Conservation (phyloP, 2,797 vertebrate genomes). For the Mastacembelus armatus region DNA sequence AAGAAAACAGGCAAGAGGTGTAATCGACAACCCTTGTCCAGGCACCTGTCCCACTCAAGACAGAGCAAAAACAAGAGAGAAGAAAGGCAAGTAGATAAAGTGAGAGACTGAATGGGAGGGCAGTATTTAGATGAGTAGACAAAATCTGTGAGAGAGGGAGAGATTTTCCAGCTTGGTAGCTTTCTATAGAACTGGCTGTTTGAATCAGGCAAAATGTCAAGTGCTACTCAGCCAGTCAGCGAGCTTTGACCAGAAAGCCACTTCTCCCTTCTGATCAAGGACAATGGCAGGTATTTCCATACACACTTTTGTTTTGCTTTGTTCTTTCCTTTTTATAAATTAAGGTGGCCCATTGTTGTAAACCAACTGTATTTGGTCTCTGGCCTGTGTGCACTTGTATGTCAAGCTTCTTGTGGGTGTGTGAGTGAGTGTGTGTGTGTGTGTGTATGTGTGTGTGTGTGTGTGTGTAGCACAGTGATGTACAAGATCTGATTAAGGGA, state of each 20-base stretch:
- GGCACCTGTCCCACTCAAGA: conserved; percentile 55
- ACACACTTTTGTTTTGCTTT: conserved; percentile 64
- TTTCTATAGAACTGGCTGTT: conserved; percentile 80
- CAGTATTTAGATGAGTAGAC: conserved; percentile 53
- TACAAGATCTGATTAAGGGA: conserved; percentile 80
- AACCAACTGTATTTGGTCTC: conserved; percentile 78
- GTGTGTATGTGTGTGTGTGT: conserved; percentile 60
- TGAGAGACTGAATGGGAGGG: conserved; percentile 40
- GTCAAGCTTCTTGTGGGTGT: conserved; percentile 75
- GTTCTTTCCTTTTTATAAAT: conserved; percentile 58
- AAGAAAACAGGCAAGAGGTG: conserved; percentile 18
- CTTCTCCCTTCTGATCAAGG: conserved; percentile 72
- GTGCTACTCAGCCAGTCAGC: conserved; percentile 77
- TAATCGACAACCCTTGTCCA: conserved; percentile 43
- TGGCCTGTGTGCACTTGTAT: conserved; percentile 76
- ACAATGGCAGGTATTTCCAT: conserved; percentile 79
- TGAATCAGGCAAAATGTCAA: conserved; percentile 86
- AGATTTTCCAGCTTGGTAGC: conserved; percentile 77
- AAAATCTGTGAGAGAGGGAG: conserved; percentile 57
- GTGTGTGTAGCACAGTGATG: conserved; percentile 72
- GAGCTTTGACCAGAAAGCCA: conserved; percentile 75
- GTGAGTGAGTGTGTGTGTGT: conserved; percentile 55
- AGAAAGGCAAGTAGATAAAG: conserved; percentile 52
- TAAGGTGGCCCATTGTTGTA: conserved; percentile 75
- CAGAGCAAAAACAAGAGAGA: conserved; percentile 48